Percentiles rank a stretch among this genome's conserved stretches.
These are phyloP conservation scores for Erythrocercus mccallii DNA, from an alignment of 2,113 vertebrate genomes.

Conservation along the genomic window DNA sequence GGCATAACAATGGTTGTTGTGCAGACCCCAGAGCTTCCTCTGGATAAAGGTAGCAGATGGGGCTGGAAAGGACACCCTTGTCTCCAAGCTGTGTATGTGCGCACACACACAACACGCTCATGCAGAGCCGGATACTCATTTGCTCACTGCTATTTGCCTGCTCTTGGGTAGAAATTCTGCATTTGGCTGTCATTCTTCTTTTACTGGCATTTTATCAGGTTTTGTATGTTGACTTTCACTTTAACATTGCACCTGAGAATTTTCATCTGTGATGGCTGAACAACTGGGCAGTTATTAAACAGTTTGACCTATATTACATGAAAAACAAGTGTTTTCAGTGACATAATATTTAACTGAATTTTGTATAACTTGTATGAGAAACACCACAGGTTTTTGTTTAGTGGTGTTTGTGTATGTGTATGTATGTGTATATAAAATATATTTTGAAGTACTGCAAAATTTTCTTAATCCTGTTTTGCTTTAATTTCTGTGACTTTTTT, in stretches of 20 bases:
- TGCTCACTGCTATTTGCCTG: background rate
- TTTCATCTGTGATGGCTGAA: background rate
- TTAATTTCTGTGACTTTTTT: background rate
- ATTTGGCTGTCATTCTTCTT: background rate
- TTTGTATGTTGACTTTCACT: background rate
- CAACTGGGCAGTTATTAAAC: background rate
- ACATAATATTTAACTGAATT: background rate
- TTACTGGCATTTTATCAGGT: background rate
- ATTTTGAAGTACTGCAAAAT: background rate
- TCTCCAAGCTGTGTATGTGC: background rate
- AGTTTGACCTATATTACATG: background rate
- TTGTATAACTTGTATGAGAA: background rate
- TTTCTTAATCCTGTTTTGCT: background rate
- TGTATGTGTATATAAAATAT: background rate
- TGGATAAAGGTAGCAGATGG: background rate
- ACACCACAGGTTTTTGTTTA: background rate
- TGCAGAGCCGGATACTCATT: background rate
- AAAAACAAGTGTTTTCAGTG: background rate
- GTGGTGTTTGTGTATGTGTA: background rate
- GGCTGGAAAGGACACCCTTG: background rate
- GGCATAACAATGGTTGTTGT: background rate
- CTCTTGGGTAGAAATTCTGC: background rate
- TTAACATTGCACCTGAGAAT: background rate
- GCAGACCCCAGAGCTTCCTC: background rate
- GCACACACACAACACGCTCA: fast-evolving